Evolutionary conservation across 2,113 vertebrate genomes (phyloP), one percentile per base, ranked within the genome.

Genomic region (Pongo pygmaeus): DNA sequence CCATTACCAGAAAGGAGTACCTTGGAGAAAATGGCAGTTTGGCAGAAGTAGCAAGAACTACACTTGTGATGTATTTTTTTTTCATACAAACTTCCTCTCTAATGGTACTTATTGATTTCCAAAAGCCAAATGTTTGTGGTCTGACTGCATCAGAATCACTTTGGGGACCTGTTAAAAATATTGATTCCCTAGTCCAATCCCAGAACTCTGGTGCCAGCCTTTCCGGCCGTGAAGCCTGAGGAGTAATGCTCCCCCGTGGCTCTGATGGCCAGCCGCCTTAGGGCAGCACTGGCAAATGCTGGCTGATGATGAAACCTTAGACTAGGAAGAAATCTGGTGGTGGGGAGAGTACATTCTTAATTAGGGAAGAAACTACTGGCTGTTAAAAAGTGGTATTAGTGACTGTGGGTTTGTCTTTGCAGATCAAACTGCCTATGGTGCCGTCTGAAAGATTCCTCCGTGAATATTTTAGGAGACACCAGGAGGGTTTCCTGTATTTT

Each of bases 251-350:
- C 91, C 55, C 32, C 10, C 50, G 30, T 61, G 80, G 55, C 57
- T 78, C 75, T 30, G 35, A 27, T 57, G n/a, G 35, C 52, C 32
- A n/a, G 93, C 16, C 43, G 88, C 23, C 13, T 48, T 59, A 78
- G 85, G 57, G 48, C 81, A 85, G 48, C n/a, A 9, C n/a, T 85
- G 88, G 78, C n/a, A 88, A 97, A 93, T 94, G 57, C 80, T 75
- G n/a, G 30, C 25, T 59, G 77, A 59, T 83, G 81, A 70, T 3
- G 46, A 95, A 67, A 89, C 59, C 43, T 93, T 80, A 69, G 48
- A 43, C 46, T 46, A 80, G 57, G 61, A 85, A 9, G 40, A 79
- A 89, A 80, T n/a, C 52, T 38, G 40, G 4, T n/a, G 50, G 84
- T 52, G 78, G 52, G 11, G 79, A 79, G n/a, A 94, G 64, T 13